These are phyloP conservation scores for Drepana falcataria DNA, from an alignment of 2,888 invertebrate species.

Conservation along the genomic window DNA sequence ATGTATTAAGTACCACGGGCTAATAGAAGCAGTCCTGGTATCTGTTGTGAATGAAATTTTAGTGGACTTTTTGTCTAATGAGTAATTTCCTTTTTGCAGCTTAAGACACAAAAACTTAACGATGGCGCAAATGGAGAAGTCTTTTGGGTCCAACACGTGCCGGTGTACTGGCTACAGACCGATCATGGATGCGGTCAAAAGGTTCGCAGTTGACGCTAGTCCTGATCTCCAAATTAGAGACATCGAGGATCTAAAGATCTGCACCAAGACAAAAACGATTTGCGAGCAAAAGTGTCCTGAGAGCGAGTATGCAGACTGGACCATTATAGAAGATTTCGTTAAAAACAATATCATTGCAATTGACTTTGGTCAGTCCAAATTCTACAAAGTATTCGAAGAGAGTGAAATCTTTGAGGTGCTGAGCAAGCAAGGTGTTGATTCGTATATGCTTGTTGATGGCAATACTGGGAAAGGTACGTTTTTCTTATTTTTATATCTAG, in stretches of 20 bases:
- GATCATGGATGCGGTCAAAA: conserved; percentile 87
- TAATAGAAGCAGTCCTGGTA: too few relatives aligned
- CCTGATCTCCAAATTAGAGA: conserved; percentile 72
- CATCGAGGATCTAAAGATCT: conserved; percentile 56
- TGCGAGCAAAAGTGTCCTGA: conserved; percentile 50
- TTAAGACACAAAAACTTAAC: conserved; percentile 74
- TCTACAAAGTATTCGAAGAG: conserved; percentile 67
- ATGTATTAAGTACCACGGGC: too few relatives aligned
- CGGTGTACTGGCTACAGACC: conserved; percentile 89
- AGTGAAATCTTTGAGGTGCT: conserved; percentile 70
- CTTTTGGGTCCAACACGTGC: conserved; percentile 88
- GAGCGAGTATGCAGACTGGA: conserved; percentile 48
- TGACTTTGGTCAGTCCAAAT: conserved; percentile 64
- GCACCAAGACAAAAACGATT: conserved; percentile 28
- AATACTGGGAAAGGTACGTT: conserved; percentile 84
- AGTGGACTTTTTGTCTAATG: too few relatives aligned
- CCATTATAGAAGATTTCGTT: conserved; percentile 30
- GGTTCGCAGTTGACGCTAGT: conserved; percentile 81
- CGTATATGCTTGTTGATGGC: conserved; percentile 81
- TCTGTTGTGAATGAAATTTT: too few relatives aligned
- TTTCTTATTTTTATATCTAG: background rate
- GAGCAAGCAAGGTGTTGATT: conserved; percentile 50
- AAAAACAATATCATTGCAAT: conserved; percentile 53
- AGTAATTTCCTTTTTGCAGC: conserved; percentile 38
- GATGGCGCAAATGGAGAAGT: conserved; percentile 83